A percentile compares a stretch with the other conserved stretches of the same genome.
Evolutionary conservation across 2,113 vertebrate genomes (phyloP).

Genomic region (Macquaria ambigua): DNA sequence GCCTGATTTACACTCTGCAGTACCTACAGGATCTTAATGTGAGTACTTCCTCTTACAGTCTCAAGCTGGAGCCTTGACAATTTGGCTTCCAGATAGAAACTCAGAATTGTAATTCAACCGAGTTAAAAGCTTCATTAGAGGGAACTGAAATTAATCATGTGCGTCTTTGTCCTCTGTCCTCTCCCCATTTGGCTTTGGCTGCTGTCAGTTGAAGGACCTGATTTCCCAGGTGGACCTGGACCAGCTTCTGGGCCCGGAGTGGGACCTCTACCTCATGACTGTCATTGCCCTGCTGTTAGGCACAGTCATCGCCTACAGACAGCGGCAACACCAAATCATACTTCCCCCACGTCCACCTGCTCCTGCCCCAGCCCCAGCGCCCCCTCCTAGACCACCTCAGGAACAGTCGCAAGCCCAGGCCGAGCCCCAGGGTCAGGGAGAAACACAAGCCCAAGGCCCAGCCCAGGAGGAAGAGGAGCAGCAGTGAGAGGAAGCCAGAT

Average conservation of each 20-base stretch:
- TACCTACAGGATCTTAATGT: slow-evolving; percentile 94
- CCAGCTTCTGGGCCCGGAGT: slow-evolving; percentile 96
- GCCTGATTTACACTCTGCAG: slow-evolving; percentile 92
- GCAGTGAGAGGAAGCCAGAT: slow-evolving; percentile 57
- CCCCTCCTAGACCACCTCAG: slow-evolving; percentile 76
- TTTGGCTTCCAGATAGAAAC: slow-evolving; percentile 13
- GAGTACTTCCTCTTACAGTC: slow-evolving; percentile 75
- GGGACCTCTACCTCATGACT: slow-evolving; percentile 99
- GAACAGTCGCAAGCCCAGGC: slow-evolving; percentile 57
- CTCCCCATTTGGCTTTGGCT: background rate
- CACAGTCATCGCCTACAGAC: slow-evolving; percentile 96
- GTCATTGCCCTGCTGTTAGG: slow-evolving; percentile 95
- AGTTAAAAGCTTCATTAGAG: slow-evolving; percentile 14
- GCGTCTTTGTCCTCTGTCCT: background rate
- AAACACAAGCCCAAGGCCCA: slow-evolving; percentile 42
- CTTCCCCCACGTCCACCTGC: slow-evolving; percentile 75
- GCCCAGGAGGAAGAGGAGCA: slow-evolving; percentile 71
- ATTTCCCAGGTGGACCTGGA: slow-evolving; percentile 94
- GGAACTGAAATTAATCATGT: background rate
- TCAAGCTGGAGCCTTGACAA: background rate
- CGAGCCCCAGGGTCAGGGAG: slow-evolving; percentile 56
- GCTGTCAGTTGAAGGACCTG: slow-evolving; percentile 88
- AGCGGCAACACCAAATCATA: slow-evolving; percentile 94
- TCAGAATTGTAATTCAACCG: background rate
- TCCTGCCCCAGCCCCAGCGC: slow-evolving; percentile 75